Percentiles rank a stretch among this genome's conserved stretches.
Evolutionary conservation across 2,888 invertebrate genomes (phyloP).

Genomic region (Ernsta delagoae): DNA sequence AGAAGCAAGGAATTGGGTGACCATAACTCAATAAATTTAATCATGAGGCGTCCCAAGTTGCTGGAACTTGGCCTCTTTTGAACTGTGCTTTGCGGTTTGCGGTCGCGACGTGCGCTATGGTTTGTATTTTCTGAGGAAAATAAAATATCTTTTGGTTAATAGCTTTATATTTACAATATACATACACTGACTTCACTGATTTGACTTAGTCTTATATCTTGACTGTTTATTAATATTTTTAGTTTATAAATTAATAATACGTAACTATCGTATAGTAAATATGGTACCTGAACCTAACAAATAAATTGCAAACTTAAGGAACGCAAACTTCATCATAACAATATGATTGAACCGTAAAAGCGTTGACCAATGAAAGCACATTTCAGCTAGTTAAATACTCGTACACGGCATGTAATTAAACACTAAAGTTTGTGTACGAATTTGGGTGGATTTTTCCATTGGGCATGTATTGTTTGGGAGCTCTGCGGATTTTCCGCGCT

Average conservation of each 20-base stretch:
- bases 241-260: too few relatives aligned
- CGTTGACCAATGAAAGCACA: conserved; percentile 30
- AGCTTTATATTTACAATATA: too few relatives aligned
- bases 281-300: neutral
- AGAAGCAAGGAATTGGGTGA: conserved; percentile 62
- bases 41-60: conserved; percentile 55
- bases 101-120: neutral
- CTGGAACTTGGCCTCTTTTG: conserved; percentile 53
- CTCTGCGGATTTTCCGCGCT: conserved; percentile 26
- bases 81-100: conserved; percentile 34
- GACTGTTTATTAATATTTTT: too few relatives aligned
- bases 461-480: conserved; percentile 24
- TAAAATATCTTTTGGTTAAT: neutral
- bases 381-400: conserved; percentile 13
- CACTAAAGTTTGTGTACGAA: conserved; percentile 21
- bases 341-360: conserved; percentile 32
- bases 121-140: neutral
- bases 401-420: conserved; percentile 31
- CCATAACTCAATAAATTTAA: conserved; percentile 76
- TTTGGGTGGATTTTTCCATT: conserved; percentile 30
- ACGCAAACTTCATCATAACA: too few relatives aligned
- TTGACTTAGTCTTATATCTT: too few relatives aligned
- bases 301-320: neutral
- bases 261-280: too few relatives aligned
- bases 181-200: too few relatives aligned